phyloP scores from a whole-genome alignment of 2,797 vertebrate species.

The Chaetophractus vellerosus region DNA sequence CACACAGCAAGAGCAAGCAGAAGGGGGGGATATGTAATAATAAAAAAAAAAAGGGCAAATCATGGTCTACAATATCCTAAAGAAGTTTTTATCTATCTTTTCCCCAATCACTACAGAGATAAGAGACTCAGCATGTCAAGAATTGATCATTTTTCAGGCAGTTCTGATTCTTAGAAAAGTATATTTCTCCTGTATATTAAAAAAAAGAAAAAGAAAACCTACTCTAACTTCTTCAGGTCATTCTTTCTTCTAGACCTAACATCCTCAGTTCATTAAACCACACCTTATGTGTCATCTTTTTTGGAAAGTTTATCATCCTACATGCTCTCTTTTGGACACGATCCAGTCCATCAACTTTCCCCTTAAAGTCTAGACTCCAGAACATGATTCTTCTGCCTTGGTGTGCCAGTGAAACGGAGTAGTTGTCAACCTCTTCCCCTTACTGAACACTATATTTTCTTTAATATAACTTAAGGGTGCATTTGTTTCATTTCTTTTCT shows the following conservation, averaged over 20 bases:
- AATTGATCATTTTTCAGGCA: background rate
- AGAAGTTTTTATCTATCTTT: background rate
- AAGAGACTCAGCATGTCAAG: background rate
- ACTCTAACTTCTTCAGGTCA: background rate
- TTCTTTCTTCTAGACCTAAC: background rate
- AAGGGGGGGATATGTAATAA: too few relatives aligned
- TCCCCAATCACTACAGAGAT: background rate
- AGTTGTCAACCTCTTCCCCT: background rate
- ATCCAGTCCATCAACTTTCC: background rate
- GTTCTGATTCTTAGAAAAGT: background rate
- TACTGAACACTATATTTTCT: background rate
- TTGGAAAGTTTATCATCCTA: background rate
- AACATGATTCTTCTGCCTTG: background rate
- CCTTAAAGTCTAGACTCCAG: background rate
- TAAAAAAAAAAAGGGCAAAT: background rate
- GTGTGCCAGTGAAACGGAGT: background rate
- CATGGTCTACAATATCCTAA: background rate
- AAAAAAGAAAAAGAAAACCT: background rate
- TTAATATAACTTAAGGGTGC: background rate
- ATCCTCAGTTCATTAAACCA: background rate
- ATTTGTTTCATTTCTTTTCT: background rate
- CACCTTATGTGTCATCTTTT: background rate
- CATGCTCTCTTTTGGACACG: background rate
- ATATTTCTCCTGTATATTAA: background rate
- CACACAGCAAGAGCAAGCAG: too few relatives aligned